Base-by-base conservation (phyloP, 2,797 vertebrate species). In the Telmatherina bonti region DNA sequence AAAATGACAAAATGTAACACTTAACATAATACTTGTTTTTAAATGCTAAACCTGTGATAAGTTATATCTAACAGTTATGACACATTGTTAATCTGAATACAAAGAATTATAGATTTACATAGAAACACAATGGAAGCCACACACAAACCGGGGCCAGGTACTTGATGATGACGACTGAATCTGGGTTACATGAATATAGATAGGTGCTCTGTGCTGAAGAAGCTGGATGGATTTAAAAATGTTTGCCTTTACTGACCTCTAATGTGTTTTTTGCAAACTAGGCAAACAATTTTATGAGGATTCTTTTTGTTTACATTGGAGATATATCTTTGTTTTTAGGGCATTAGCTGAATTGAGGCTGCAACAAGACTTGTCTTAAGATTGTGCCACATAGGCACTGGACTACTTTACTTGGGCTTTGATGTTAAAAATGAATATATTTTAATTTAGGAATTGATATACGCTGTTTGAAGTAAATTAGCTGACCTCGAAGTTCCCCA, bases 401-500 rank as follows among this genome's bases (percentile, higher is more conserved):
- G 27, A 30, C 38, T 61, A 45, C 26, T 45, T 61, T 43, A 45
- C 26, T 27, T 59, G 9, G 35, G 35, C 57, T 59, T 59, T 59
- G 57, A 41, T 59, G 35, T 59, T 26, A 41, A 41, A 59, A 59
- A 59, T 59, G 15, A 41, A 36, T 26, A 8, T 10, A 27, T 16
- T 35, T 41, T 59, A 13, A 59, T 38, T 59, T 59, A 27, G n/a
- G 35, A 15, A 43, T 43, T 43, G 26, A 24, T 11, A 30, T 29
- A 38, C 29, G 13, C 2, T 12, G 12, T 66, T 53, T 51, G 43
- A 68, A 27, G 33, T 38, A 26, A 20, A 35, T 9, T 36, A 27
- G 29, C n/a, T 43, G 58, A 61, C 49, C 33, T 69, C 47, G 53
- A 30, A 53, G 30, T 38, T 59, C 47, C 29, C 53, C 18, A 16